A percentile compares a stretch with the other conserved stretches of the same genome.
Evolutionary conservation across 2,113 vertebrate species (phyloP).

Genomic region (Probosciger aterrimus): DNA sequence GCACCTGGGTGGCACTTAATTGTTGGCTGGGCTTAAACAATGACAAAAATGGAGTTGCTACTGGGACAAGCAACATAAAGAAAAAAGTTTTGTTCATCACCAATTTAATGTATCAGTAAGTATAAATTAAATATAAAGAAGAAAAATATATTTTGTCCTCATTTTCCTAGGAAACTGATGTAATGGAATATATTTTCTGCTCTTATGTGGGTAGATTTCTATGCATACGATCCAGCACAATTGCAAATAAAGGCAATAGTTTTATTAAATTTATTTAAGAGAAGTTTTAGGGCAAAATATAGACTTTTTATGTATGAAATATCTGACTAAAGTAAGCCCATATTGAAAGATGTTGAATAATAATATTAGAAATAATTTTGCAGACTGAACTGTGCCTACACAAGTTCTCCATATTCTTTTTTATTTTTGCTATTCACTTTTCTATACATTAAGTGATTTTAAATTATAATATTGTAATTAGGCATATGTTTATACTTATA

Average conservation of each 20-base stretch:
- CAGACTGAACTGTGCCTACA: neutral
- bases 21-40: no score
- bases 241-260: neutral
- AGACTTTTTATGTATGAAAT: neutral
- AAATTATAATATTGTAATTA: neutral
- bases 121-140: neutral
- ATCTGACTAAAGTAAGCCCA: neutral
- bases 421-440: neutral
- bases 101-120: neutral
- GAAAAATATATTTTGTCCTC: neutral
- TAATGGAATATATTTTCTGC: neutral
- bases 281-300: neutral
- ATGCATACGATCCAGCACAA: neutral
- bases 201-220: neutral
- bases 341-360: neutral
- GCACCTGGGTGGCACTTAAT: no score
- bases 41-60: neutral
- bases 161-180: neutral
- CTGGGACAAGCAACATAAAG: neutral
- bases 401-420: neutral
- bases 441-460: neutral
- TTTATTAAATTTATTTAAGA: neutral
- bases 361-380: neutral
- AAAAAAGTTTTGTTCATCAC: neutral
- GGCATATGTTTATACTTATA: neutral